Base-by-base conservation (phyloP, 2,113 vertebrate species). In the Platichthys stellatus region DNA sequence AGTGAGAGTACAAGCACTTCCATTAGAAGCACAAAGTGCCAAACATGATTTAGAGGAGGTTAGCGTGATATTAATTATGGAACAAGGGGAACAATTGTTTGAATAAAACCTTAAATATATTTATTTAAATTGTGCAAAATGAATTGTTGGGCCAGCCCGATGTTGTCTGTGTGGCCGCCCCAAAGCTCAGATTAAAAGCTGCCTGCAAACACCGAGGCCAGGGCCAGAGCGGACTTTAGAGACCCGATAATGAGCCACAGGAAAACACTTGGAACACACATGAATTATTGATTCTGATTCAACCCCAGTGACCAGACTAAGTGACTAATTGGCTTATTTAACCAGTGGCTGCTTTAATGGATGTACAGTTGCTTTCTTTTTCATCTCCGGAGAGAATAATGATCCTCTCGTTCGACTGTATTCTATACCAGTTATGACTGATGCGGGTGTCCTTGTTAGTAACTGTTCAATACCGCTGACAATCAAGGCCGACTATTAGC, bases 301-400 rank as follows among this genome's bases (percentile, higher is more conserved):
- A 84, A 78, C 83, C 74, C 53, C 45, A 53, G 65, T 75, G 75
- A 82, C 74, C 74, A 67, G 28, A 83, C 82, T 78, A 88, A 86
- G 77, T 85, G 84, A 82, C 84, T 92, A 90, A 91, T 86, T 86
- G 89, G 74, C 82, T 87, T 79, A 84, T 90, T 91, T 85, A 88
- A 89, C 83, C 76, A 71, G 65, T 45, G 61, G 43, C 26, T 71
- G 57, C 74, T 79, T 86, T 79, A 67, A 79, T 82, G 21, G 56
- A 81, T 76, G 65, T 67, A 83, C 57, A 74, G 65, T 12, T 66
- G 69, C 11, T 17, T 81, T 74, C 9, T 67, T 74, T 79, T 80
- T 68, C 15, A 35, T 60, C 70, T 64, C 26, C n/a, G 28, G 64
- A 78, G 69, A 77, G 82, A 86, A 88, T 83, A 89, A 86, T 71